phyloP scores from a whole-genome alignment of 2,888 invertebrate species.

The Tupiocoris notatus region DNA sequence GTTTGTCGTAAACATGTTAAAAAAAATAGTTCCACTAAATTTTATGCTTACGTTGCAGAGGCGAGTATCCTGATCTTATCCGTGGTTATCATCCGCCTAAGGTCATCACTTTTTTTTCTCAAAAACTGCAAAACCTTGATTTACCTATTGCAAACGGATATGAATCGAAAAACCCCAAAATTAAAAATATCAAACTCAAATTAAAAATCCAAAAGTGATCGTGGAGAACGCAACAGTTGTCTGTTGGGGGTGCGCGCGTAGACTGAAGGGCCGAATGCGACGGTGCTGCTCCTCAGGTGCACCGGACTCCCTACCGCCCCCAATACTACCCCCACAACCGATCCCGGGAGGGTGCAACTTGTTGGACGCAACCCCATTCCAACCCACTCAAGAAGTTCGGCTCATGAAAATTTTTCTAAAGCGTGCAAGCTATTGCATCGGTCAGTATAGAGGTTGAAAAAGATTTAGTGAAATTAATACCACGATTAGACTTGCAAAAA shows the following conservation, averaged over 20 bases:
- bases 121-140: background rate
- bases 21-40: no score
- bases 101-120: background rate
- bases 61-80: background rate
- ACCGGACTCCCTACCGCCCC: background rate
- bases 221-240: conserved; percentile 35
- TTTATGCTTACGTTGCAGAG: conserved; percentile 31
- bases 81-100: conserved; percentile 2
- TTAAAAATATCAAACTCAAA: background rate
- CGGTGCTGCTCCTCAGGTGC: conserved; percentile 14
- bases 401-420: no score
- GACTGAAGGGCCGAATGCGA: conserved; percentile 28
- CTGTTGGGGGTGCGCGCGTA: conserved; percentile 33
- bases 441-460: background rate
- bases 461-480: no score
- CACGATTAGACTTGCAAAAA: no score
- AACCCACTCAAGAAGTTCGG: background rate
- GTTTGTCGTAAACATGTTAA: no score
- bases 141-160: no score
- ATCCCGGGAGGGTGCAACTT: conserved; percentile 13
- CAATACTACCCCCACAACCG: background rate
- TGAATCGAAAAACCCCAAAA: background rate
- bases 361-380: conserved; percentile 12
- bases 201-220: conserved; percentile 9
- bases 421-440: no score